Evolutionary conservation across 92 coral and sea anemone genomes (phyloP).

Genomic region (Siderastrea siderea): DNA sequence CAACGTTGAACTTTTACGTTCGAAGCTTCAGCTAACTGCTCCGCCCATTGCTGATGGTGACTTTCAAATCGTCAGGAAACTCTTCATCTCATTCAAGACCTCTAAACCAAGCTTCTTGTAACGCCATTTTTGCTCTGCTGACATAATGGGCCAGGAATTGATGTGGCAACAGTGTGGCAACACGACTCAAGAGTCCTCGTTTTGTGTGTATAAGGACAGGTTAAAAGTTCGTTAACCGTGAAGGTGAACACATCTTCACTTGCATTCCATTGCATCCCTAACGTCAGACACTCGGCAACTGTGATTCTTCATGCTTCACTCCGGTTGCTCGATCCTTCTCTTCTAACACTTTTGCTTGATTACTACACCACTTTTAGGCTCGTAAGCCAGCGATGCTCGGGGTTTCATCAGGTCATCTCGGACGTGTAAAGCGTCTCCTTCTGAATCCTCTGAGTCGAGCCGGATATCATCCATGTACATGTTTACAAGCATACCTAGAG

Average conservation of each 20-base stretch:
- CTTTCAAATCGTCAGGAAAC: slow-evolving; percentile 19
- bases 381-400: slow-evolving; percentile 48
- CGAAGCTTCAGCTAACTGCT: slow-evolving; percentile 27
- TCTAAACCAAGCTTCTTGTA: slow-evolving; percentile 48
- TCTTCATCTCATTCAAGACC: slow-evolving; percentile 66
- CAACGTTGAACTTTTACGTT: slow-evolving; percentile 28
- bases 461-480: slow-evolving; percentile 66
- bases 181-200: slow-evolving; percentile 5
- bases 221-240: neutral
- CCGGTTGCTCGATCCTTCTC: slow-evolving; percentile 18
- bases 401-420: slow-evolving; percentile 38
- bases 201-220: neutral
- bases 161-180: slow-evolving; percentile 57
- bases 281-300: slow-evolving; percentile 19
- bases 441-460: slow-evolving; percentile 44
- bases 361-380: neutral
- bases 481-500: slow-evolving; percentile 12
- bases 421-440: slow-evolving; percentile 10
- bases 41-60: slow-evolving; percentile 26
- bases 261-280: slow-evolving; percentile 66
- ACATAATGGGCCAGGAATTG: slow-evolving; percentile 46
- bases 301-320: slow-evolving; percentile 14
- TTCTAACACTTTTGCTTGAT: neutral
- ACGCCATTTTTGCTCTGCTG: slow-evolving; percentile 48
- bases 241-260: slow-evolving; percentile 35